phyloP scores from a whole-genome alignment of 2,113 vertebrate species.

The Telmatochromis brichardi region DNA sequence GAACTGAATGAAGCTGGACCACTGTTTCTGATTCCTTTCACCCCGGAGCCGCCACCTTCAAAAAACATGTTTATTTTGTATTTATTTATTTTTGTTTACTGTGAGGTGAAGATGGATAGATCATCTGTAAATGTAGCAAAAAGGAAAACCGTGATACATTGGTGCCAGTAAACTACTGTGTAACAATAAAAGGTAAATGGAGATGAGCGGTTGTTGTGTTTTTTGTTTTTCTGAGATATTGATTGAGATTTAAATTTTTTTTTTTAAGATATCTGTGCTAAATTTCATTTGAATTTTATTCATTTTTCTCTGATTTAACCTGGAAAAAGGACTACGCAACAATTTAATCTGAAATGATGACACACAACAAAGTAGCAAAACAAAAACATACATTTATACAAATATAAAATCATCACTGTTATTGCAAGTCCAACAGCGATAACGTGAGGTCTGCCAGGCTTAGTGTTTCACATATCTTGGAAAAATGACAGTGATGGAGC shows the following conservation, averaged over 20 bases:
- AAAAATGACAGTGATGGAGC: neutral
- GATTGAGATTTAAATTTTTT: neutral
- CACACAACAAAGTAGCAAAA: neutral
- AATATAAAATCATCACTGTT: neutral
- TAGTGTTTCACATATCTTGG: neutral
- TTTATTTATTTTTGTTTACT: conserved; percentile 67
- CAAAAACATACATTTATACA: neutral
- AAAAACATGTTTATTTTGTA: conserved; percentile 56
- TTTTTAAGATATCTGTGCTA: neutral
- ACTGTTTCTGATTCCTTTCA: conserved; percentile 13
- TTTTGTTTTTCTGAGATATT: neutral
- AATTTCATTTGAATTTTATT: neutral
- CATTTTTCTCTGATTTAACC: neutral
- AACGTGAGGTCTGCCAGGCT: neutral
- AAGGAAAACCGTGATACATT: conserved; percentile 53
- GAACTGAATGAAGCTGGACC: conserved; percentile 13
- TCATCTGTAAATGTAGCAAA: conserved; percentile 74
- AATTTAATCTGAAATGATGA: neutral
- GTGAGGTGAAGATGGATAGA: conserved; percentile 53
- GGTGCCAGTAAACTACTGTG: conserved; percentile 67
- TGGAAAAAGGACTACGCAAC: neutral
- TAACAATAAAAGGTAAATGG: conserved; percentile 66
- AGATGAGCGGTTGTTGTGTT: neutral
- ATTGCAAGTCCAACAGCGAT: neutral
- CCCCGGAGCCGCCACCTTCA: conserved; percentile 5